Conservation (phyloP, 2,113 vertebrate species). For the Mesoclemmys tuberculata region DNA sequence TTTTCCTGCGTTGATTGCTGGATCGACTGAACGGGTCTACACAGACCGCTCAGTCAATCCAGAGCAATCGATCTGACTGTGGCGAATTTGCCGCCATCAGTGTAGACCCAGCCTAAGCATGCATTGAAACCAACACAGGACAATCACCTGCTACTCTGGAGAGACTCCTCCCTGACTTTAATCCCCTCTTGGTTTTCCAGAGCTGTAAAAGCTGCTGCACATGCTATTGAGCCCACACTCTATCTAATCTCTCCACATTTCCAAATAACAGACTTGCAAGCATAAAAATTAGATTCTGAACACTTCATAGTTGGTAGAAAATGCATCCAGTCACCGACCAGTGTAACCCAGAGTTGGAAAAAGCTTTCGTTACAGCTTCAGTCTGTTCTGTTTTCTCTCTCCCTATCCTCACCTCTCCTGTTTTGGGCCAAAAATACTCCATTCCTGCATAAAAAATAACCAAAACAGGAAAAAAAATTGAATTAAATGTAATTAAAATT, state of each 20-base stretch:
- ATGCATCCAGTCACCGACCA: not conserved
- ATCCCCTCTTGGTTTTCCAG: rapidly evolving
- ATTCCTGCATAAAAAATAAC: not conserved
- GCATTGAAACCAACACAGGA: not conserved
- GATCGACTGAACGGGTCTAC: too few species aligned
- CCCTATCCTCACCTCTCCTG: not conserved
- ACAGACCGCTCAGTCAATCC: too few species aligned
- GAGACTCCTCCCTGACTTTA: not conserved
- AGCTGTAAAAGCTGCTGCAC: not conserved
- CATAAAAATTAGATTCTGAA: not conserved
- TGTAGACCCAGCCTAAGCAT: too few species aligned
- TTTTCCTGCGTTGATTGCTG: too few species aligned
- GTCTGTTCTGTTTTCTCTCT: not conserved
- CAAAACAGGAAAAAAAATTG: not conserved
- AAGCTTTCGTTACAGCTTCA: not conserved
- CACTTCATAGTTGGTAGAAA: not conserved
- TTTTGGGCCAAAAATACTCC: not conserved
- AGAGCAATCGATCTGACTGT: too few species aligned
- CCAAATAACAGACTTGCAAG: not conserved
- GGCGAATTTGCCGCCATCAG: too few species aligned
- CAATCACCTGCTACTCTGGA: not conserved
- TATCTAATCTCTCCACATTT: not conserved
- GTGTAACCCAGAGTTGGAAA: not conserved
- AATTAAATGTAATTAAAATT: not conserved
- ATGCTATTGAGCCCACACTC: not conserved